phyloP scores from a whole-genome alignment of 2,888 invertebrate genomes.

The Phalera bucephala region DNA sequence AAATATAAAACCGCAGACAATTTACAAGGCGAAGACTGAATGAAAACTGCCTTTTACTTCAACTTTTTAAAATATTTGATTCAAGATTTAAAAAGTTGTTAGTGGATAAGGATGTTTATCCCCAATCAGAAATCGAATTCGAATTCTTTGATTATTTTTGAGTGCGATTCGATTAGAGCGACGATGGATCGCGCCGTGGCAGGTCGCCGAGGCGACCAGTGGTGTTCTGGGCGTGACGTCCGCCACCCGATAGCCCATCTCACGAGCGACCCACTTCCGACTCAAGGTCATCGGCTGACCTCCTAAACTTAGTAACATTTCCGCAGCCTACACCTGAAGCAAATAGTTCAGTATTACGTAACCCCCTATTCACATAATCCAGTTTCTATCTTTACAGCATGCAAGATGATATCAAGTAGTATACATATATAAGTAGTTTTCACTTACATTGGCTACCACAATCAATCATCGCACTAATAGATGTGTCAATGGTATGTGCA shows the following conservation, averaged over 20 bases:
- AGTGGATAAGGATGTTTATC: not conserved
- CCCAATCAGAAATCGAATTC: constrained; percentile 6
- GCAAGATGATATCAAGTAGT: no score
- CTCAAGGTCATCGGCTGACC: constrained; percentile 79
- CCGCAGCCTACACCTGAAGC: constrained; percentile 52
- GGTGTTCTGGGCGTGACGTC: constrained; percentile 75
- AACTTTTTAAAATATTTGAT: not conserved
- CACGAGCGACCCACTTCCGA: constrained; percentile 77
- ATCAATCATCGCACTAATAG: no score
- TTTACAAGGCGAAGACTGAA: constrained; percentile 5
- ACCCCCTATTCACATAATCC: constrained; percentile 8
- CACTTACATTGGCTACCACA: no score
- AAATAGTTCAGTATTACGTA: constrained; percentile 33
- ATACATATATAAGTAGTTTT: no score
- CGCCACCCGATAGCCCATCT: constrained; percentile 80
- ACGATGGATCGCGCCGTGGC: constrained; percentile 7
- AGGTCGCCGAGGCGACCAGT: constrained; percentile 32
- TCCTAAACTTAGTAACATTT: constrained; percentile 64
- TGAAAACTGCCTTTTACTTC: constrained; percentile 1
- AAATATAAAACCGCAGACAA: constrained; percentile 10
- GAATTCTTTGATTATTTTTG: constrained; percentile 14
- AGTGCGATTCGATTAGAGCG: constrained; percentile 9
- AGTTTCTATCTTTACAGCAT: not conserved
- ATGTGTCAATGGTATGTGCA: no score
- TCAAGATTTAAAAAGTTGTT: constrained; percentile 8